These are phyloP conservation scores for Eupithecia exiguata DNA, from an alignment of 2,888 invertebrate genomes.

Conservation along the genomic window DNA sequence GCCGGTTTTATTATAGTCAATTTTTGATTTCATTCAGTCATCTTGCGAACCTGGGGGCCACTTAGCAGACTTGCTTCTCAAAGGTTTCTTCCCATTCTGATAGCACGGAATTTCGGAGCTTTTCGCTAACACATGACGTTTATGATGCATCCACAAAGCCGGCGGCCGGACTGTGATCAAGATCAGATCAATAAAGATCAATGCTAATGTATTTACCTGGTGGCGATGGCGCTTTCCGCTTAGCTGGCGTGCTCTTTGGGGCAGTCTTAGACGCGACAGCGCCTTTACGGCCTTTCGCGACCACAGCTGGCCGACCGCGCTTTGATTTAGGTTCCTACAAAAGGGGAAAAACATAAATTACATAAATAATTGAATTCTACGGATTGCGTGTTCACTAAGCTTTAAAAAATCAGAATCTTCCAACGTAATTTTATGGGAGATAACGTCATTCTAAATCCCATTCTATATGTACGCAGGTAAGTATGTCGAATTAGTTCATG, in stretches of 20 bases:
- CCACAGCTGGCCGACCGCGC: constrained; percentile 68
- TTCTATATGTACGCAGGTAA: too few relatives aligned
- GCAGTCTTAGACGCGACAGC: constrained; percentile 69
- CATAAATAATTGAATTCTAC: not conserved
- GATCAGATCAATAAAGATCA: too few relatives aligned
- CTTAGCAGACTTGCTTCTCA: not conserved
- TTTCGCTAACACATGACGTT: not conserved
- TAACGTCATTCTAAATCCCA: too few relatives aligned
- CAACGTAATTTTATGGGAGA: not conserved
- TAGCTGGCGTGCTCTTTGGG: constrained; percentile 77
- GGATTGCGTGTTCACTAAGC: not conserved
- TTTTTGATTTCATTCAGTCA: not conserved
- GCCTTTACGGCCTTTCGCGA: constrained; percentile 73
- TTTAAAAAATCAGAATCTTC: not conserved
- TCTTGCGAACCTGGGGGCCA: not conserved
- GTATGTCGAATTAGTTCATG: too few relatives aligned
- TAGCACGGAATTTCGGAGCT: not conserved
- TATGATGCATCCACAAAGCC: too few relatives aligned
- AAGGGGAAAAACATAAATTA: not conserved
- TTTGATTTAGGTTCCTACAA: constrained; percentile 77
- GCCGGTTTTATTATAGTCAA: too few relatives aligned
- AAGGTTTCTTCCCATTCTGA: not conserved
- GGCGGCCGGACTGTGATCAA: too few relatives aligned
- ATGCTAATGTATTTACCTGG: constrained; percentile 59
- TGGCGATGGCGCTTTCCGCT: constrained; percentile 81